Base-by-base conservation (phyloP, 1,140 invertebrate species). In the Neodiprion virginianus region DNA sequence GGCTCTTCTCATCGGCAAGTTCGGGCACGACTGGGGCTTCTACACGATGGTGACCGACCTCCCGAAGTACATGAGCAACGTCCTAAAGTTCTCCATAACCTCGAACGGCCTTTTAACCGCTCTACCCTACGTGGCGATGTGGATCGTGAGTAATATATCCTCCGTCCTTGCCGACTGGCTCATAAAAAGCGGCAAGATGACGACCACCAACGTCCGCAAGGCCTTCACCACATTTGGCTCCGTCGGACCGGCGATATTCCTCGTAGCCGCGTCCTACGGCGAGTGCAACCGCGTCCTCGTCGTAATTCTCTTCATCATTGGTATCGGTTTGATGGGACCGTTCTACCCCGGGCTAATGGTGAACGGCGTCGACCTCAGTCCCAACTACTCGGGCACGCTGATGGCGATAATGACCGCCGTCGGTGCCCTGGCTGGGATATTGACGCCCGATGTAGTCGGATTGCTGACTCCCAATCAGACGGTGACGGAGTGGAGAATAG, bases 1-100 rank as follows among this genome's bases (percentile, higher is more conserved):
- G 90, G 93, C 93, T 0, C 83, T 95, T 48, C 87, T 94, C 1
- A 88, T 90, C 74, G 93, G 95, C 50, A 17, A 66, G 10, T 90
- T 96, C 81, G 94, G 95, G 61, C 94, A 96, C 86, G 95, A 97
- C 87, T 98, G 96, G 95, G 95, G 28, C 28, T 40, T 40, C 28
- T 40, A 40, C 28, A 40, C 28, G 28, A 40, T 40, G 28, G 28
- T 40, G 5, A 40, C 28, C 28, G 28, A 40, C 1, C 28, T 40
- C 28, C 28, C 28, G 5, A 40, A 40, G 28, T 98, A 96, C 86
- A 94, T 98, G 92, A 92, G 93, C 72, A 92, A 95, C 83, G 93
- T 97, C 7, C 87, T 98, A 8, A 92, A 95, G 82, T 96, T 95
- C 12, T 14, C 79, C 8, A 88, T 87, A 74, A 70, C 11, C 10